Base-by-base conservation (phyloP, 2,797 vertebrate species). In the Brachymystax lenok region DNA sequence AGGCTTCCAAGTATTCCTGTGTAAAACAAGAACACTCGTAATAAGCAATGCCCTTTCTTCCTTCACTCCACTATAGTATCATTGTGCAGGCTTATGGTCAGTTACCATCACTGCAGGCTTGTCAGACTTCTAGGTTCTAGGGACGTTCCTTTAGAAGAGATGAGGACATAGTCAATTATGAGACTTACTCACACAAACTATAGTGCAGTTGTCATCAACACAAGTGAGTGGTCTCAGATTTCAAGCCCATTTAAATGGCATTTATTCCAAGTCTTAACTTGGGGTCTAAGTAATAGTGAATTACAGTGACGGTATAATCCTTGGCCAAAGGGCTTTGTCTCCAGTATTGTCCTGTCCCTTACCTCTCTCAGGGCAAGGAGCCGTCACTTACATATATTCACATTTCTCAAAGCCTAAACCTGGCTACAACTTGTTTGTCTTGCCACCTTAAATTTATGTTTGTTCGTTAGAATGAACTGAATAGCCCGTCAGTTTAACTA, bases 71-170 rank as follows among this genome's bases (percentile, higher is more conserved):
- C 16, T 61, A 71, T 54, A 24, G 69, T 59, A 69, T 59, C 72
- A 76, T 73, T 63, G 61, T 56, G 72, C 14, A 21, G 28, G 70
- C 13, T 12, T 72, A 30, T 82, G 54, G 54, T 77, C 19, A 59
- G 33, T 73, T 73, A 66, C 69, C 69, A 71, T 67, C 56, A 50
- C 68, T 72, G 71, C 71, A 81, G 69, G 73, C 63, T 74, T 30
- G 46, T 78, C 52, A 75, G 16, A 73, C 40, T 17, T 24, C 3
- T 77, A 28, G 68, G 50, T 28, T 12, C 70, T 40, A 7, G 17
- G 56, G 14, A 69, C 50, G 8, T 19, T 59, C 66, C 17, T 3
- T 54, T 24, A 68, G 21, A 73, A 14, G 40, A 50, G 74, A 56
- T 13, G 61, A 59, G 50, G 4, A 46, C 16, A 56, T 63, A 63